Base-by-base conservation (phyloP, 1,140 invertebrate genomes). In the Acyrthosiphon pisum region DNA sequence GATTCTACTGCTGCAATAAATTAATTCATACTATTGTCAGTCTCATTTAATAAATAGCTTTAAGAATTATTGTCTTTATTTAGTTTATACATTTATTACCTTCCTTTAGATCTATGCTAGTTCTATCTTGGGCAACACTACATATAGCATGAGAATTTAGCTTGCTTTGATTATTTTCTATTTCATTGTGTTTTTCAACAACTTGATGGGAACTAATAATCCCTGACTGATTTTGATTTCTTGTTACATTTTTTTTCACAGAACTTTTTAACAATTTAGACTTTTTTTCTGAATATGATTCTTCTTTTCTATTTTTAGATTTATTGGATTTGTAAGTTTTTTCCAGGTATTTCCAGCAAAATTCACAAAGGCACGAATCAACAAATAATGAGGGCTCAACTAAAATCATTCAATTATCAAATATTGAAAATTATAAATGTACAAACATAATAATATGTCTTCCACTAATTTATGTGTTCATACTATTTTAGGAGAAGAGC, bases 341-440 rank as follows among this genome's bases (percentile, higher is more conserved):
- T 91, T 91, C 41, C 14, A 91, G 35, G n/a, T n/a, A 91, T 76
- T 91, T 81, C 41, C 60, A 91, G 81, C 90, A 91, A 44, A 60
- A 44, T 81, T 81, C 60, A 91, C 90, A 91, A 7, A 91, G 44
- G 41, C 90, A 91, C 46, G 90, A 91, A 68, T 91, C 23, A 46
- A 81, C 6, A 14, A 48, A 81, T n/a, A 91, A 68, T 68, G 48
- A 2, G 0, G 41, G 30, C n/a, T n/a, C 60, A 81, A 91, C 90
- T 91, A 41, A 76, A 91, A 91, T 81, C 37, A 68, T 76, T 44
- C 8, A 90, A 90, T 44, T 48, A 60, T 3, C 11, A 89, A 89
- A 53, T 53, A n/a, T n/a, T 48, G 6, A 53, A 41, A 50, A 53
- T 22, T 50, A 50, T 18, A 50, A 50, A 20, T 50, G 18, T 50